These are phyloP conservation scores for Crypturellus tataupa DNA, from an alignment of 2,797 vertebrate genomes.

Conservation along the genomic window DNA sequence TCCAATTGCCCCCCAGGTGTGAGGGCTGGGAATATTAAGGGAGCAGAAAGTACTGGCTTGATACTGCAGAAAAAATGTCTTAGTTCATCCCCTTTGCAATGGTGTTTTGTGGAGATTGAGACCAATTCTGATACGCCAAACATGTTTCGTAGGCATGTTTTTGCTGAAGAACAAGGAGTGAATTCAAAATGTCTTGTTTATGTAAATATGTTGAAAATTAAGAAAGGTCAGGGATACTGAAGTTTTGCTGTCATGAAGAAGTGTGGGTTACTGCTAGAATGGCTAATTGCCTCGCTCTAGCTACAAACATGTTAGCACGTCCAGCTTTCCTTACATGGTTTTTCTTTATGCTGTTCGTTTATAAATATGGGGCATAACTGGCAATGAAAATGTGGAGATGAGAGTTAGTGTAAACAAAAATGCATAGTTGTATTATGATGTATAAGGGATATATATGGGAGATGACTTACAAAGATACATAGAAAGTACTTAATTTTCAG, in stretches of 20 bases:
- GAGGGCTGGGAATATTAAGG: background rate
- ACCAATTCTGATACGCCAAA: background rate
- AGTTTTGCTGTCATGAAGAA: background rate
- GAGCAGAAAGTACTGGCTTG: background rate
- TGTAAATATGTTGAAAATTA: background rate
- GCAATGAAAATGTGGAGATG: background rate
- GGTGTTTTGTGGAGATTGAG: background rate
- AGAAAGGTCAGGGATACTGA: background rate
- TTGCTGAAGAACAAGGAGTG: too few species aligned
- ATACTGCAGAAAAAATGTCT: background rate
- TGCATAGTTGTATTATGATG: background rate
- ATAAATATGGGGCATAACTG: background rate
- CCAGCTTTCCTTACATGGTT: background rate
- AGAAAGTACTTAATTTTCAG: background rate
- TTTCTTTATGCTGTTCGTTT: background rate
- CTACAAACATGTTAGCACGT: background rate
- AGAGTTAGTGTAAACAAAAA: constrained; percentile 13
- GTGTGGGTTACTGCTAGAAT: background rate
- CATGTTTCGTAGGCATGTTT: background rate
- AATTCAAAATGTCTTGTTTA: background rate
- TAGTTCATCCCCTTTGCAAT: too few species aligned
- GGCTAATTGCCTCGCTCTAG: background rate
- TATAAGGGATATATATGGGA: background rate
- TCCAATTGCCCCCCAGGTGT: background rate
- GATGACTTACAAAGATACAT: background rate